Conservation (phyloP, 1,140 invertebrate genomes). For the Medauroidea extradentata region DNA sequence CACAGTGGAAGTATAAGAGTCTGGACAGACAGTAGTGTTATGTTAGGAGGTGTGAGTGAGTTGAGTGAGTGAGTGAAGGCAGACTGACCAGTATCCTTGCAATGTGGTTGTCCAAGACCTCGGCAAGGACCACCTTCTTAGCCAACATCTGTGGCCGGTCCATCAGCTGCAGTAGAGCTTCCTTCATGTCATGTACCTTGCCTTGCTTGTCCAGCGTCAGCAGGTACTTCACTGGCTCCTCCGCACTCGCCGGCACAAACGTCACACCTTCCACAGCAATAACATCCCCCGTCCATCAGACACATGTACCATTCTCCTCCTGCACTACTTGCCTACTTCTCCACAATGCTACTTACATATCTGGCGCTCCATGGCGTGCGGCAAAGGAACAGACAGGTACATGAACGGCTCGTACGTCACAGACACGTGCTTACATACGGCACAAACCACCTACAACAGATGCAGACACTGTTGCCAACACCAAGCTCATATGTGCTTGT, state of each 20-base stretch:
- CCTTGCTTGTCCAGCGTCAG: conserved; percentile 60
- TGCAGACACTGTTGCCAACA: not conserved
- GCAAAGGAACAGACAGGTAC: conserved; percentile 67
- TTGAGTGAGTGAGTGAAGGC: no score
- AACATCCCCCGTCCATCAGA: not conserved
- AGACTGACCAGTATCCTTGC: conserved; percentile 54
- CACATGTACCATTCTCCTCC: no score
- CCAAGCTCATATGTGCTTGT: not conserved
- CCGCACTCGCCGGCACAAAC: conserved; percentile 50
- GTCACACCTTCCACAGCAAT: conserved; percentile 47
- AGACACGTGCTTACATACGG: conserved; percentile 60
- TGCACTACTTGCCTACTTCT: not conserved
- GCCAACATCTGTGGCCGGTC: conserved; percentile 30
- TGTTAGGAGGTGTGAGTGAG: no score
- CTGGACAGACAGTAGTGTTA: no score
- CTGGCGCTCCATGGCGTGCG: conserved; percentile 61
- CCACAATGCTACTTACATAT: conserved; percentile 42
- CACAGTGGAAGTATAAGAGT: no score
- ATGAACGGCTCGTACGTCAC: conserved; percentile 71
- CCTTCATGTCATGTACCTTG: conserved; percentile 53
- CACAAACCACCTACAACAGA: conserved; percentile 58
- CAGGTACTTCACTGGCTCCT: conserved; percentile 48
- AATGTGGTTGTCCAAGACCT: conserved; percentile 62
- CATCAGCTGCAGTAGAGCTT: conserved; percentile 46
- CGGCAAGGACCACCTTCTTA: conserved; percentile 54